phyloP scores from a whole-genome alignment of 2,888 invertebrate genomes.

The Dioctria rufipes region DNA sequence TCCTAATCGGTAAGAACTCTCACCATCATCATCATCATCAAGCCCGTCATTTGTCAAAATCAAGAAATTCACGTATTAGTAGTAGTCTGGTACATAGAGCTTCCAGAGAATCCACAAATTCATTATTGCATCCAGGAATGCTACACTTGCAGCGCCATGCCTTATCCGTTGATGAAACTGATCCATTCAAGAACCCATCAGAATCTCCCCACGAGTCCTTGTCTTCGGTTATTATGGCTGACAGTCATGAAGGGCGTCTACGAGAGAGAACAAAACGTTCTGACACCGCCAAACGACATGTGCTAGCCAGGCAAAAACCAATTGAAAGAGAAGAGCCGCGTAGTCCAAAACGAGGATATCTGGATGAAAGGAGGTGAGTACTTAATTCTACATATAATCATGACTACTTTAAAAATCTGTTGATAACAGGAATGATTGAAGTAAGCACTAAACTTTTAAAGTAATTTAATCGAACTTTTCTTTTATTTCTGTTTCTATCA shows the following conservation, averaged over 20 bases:
- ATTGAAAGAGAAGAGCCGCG: constrained; percentile 78
- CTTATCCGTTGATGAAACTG: constrained; percentile 85
- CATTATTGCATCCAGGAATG: constrained; percentile 76
- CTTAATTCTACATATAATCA: background rate
- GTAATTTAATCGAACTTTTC: constrained; percentile 3
- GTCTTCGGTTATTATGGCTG: constrained; percentile 57
- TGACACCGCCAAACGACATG: constrained; percentile 81
- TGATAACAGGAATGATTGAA: background rate
- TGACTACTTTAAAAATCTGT: background rate
- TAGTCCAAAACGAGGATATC: constrained; percentile 52
- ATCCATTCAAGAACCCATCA: constrained; percentile 66
- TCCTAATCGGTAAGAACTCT: constrained; percentile 68
- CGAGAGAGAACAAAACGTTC: constrained; percentile 75
- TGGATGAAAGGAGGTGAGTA: constrained; percentile 66
- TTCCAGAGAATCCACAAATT: constrained; percentile 68
- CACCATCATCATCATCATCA: constrained; percentile 64
- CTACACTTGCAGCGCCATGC: constrained; percentile 81
- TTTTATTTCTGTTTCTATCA: background rate
- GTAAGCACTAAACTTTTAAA: background rate
- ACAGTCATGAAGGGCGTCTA: constrained; percentile 70
- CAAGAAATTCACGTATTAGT: constrained; percentile 66
- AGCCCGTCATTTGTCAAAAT: constrained; percentile 63
- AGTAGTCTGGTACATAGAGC: constrained; percentile 68
- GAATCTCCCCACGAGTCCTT: constrained; percentile 57
- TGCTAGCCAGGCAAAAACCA: constrained; percentile 82